These are phyloP conservation scores for pig (Sus scrofa) DNA, from an alignment of 2,113 vertebrate genomes.

Conservation along the genomic window DNA sequence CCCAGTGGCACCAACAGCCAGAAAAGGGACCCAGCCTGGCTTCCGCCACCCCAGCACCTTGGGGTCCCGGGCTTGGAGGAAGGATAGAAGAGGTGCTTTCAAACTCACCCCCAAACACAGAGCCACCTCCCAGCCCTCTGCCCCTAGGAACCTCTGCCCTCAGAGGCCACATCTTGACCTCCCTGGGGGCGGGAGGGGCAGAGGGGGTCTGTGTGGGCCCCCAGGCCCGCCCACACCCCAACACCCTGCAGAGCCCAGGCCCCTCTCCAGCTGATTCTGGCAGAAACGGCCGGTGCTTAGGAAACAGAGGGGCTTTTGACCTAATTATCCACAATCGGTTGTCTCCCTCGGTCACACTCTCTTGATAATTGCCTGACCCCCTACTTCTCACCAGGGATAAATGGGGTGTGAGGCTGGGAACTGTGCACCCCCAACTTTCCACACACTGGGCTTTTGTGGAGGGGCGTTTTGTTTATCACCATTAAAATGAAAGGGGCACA, in stretches of 20 bases:
- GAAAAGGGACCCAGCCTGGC: background rate
- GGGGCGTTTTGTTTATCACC: background rate
- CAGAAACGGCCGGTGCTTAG: background rate
- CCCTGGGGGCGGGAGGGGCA: background rate
- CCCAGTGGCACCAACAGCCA: background rate
- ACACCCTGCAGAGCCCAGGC: background rate
- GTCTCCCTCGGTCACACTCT: conserved; percentile 42
- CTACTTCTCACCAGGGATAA: background rate
- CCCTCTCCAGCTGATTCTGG: background rate
- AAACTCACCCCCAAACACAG: accelerated
- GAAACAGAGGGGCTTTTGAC: conserved; percentile 46
- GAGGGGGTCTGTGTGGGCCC: background rate
- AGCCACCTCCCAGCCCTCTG: background rate
- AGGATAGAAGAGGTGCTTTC: background rate
- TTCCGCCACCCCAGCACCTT: accelerated
- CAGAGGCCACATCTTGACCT: background rate
- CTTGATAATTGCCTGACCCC: background rate
- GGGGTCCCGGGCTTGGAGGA: background rate
- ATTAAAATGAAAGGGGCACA: conserved; percentile 10
- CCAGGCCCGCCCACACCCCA: background rate
- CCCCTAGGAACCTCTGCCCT: background rate
- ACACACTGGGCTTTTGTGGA: conserved; percentile 64
- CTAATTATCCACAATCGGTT: conserved; percentile 9
- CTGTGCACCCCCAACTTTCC: accelerated
- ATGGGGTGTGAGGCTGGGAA: conserved; percentile 63